A percentile compares a stretch with the other conserved stretches of the same genome.
Evolutionary conservation across 2,888 invertebrate genomes (phyloP).

Genomic region (Norana najaformis): DNA sequence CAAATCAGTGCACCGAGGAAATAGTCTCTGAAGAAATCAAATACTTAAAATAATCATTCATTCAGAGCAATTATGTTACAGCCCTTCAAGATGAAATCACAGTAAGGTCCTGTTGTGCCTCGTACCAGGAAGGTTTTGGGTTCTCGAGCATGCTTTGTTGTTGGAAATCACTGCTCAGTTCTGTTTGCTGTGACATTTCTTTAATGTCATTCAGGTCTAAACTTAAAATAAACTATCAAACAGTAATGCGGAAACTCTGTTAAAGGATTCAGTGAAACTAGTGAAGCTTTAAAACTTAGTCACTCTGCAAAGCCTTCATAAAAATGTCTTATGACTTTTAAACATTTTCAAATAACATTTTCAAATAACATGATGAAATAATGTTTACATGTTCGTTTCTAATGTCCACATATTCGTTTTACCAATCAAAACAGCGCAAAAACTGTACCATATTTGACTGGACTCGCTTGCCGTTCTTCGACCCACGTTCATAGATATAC

Average conservation of each 20-base stretch:
- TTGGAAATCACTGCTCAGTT: too few relatives aligned
- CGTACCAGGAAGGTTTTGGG: too few relatives aligned
- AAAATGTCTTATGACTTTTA: background rate
- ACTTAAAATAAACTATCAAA: background rate
- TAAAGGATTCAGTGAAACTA: background rate
- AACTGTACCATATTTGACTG: constrained; percentile 85
- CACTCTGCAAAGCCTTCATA: background rate
- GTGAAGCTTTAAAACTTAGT: background rate
- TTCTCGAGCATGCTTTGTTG: too few relatives aligned
- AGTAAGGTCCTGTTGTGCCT: too few relatives aligned
- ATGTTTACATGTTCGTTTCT: background rate
- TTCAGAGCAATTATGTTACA: too few relatives aligned
- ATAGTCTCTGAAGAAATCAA: background rate
- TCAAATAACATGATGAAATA: background rate
- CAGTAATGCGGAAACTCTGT: background rate
- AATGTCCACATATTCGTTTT: background rate
- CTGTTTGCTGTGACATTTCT: too few relatives aligned
- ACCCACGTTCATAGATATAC: constrained; percentile 90
- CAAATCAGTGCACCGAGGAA: background rate
- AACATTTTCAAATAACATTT: background rate
- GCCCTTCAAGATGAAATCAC: too few relatives aligned
- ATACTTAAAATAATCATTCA: background rate
- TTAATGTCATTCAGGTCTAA: too few relatives aligned
- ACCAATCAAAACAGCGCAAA: background rate
- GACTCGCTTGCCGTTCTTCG: constrained; percentile 88